Evolutionary conservation across 2,797 vertebrate genomes (phyloP).

Genomic region (Distichodus sexfasciatus): DNA sequence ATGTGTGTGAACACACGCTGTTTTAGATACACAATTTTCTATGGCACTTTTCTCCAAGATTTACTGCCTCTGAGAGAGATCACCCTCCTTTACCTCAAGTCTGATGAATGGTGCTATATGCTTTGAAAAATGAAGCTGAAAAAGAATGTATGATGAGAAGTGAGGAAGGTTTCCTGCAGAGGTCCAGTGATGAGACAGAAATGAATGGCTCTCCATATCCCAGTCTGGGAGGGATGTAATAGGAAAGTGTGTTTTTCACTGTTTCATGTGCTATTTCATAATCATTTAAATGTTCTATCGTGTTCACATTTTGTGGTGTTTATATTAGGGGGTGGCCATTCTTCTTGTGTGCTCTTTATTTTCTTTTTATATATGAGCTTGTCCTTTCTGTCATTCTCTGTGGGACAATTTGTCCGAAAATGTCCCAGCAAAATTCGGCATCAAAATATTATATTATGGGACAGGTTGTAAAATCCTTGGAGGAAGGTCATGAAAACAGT

Average conservation of each 20-base stretch:
- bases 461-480: not conserved
- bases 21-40: not conserved
- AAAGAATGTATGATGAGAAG: conserved; percentile 47
- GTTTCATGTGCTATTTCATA: no score
- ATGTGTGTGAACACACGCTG: no score
- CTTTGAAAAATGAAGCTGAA: conserved; percentile 42
- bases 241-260: conserved; percentile 1
- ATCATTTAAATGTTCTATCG: no score
- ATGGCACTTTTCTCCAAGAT: conserved; percentile 28
- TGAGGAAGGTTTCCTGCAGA: conserved; percentile 2
- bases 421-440: no score
- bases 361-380: not conserved
- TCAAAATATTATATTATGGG: not conserved
- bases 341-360: no score
- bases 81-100: conserved; percentile 7
- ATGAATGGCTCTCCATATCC: not conserved
- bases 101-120: conserved; percentile 29
- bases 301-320: no score
- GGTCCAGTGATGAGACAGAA: conserved; percentile 35
- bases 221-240: not conserved
- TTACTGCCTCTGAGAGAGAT: conserved; percentile 20
- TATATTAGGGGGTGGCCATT: no score
- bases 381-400: no score
- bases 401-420: no score
- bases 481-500: conserved; percentile 11